Evolutionary conservation across 1,140 invertebrate species (phyloP), one percentile per base, ranked within the genome.

Genomic region (Ceratina calcarata): DNA sequence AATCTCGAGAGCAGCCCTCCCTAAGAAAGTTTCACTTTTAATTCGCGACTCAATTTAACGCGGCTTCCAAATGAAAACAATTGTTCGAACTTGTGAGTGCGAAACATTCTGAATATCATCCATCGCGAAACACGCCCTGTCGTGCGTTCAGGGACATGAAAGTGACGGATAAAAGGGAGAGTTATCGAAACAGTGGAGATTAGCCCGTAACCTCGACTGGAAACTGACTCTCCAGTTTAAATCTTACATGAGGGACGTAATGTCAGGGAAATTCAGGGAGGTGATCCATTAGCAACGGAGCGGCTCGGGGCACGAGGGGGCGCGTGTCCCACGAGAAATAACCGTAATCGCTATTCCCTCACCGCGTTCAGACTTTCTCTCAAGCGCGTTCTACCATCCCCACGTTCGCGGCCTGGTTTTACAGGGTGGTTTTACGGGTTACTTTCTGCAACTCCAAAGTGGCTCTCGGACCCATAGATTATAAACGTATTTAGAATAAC

Each of bases 241-340:
- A 89, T 89, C 87, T 89, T 86, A 86, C 86, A 87, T 86, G 86
- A 89, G 84, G 77, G 81, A 89, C 87, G 82, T 88, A 88, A 88
- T 87, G 84, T 84, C 82, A 88, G 86, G 84, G 87, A 87, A 89
- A 89, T 89, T 89, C 87, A 85, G 88, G 87, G 86, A 88, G 86
- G 87, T 86, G 88, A 89, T 89, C 88, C 88, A 89, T 89, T 89
- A 89, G 88, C 88, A 86, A 87, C 86, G 87, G 86, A 81, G 86
- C 37, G 57, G 70, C 62, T 27, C 51, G 75, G 68, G 61, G 67
- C 45, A 73, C 64, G 66, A 68, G 73, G 57, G 74, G 58, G 27
- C 83, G 76, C 81, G 77, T 78, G 82, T 84, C 88, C 87, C 88
- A 85, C 84, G 88, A 89, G 88, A 89, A 88, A 89, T 89, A 89